Evolutionary conservation across 2,797 vertebrate species (phyloP), one percentile per base, ranked within the genome.

Genomic region (Synanceia verrucosa): DNA sequence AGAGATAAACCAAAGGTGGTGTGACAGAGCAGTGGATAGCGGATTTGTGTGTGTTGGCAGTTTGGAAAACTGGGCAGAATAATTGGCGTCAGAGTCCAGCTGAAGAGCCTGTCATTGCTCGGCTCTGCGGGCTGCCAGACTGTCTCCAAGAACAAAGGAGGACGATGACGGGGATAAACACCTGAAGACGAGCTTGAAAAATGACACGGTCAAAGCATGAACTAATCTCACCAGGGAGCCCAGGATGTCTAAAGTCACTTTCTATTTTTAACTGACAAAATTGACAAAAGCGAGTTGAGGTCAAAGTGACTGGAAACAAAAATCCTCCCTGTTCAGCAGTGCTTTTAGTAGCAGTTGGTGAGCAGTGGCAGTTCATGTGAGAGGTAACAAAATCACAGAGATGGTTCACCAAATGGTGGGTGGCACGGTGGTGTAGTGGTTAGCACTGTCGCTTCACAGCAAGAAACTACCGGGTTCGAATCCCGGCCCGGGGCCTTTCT

Each of bases 31-130:
- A 0, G 9, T 1, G 0, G 44, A 21, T 4, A 18, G 52, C 13
- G 1, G 13, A 18, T 29, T n/a, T 51, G 36, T 26, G 65, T 33
- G 46, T 11, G 46, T 36, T 46, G 44, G 36, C 33, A 24, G n/a
- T 51, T 33, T 23, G 34, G 34, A 14, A 33, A 50, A 31, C 51
- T 29, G 10, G 8, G 29, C 55, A 1, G 65, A 50, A 66, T 73
- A 77, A 73, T 73, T 65, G 65, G 56, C 61, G 79, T 77, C 69
- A 76, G 55, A 52, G 69, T 65, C 69, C 65, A 51, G 39, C 33
- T 26, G 59, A 31, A 37, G 62, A 43, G 29, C 7, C 67, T 6
- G 50, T 65, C 70, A 44, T 19, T 0, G 29, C 56, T 24, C 0
- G 5, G 8, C 24, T 53, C 23, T 31, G 65, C 70, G n/a, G 48